These are phyloP conservation scores for Magallana angulata DNA, from an alignment of 1,140 invertebrate genomes.

Conservation along the genomic window DNA sequence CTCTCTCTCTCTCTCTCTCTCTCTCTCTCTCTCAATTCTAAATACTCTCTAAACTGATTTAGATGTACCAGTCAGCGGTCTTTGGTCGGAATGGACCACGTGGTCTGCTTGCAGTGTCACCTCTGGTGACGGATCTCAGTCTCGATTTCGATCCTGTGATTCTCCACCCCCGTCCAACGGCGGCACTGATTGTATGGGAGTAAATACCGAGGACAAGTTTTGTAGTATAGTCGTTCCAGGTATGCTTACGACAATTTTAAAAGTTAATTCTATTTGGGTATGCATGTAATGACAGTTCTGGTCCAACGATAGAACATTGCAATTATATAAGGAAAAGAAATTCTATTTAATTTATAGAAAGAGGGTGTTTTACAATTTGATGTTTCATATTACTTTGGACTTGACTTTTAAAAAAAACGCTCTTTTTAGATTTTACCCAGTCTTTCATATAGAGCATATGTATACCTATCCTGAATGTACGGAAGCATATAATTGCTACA, in stretches of 20 bases:
- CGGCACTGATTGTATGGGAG: slow-evolving; percentile 54
- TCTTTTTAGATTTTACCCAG: too few species aligned
- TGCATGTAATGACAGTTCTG: too few species aligned
- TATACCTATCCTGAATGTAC: too few species aligned
- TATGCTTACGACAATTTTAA: background rate
- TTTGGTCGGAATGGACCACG: slow-evolving; percentile 55
- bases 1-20: background rate
- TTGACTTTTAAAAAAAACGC: too few species aligned
- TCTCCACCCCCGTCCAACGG: slow-evolving; percentile 56
- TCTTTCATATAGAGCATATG: too few species aligned
- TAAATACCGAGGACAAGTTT: slow-evolving; percentile 27
- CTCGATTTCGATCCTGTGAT: slow-evolving; percentile 54
- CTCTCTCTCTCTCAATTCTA: background rate
- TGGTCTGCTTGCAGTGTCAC: slow-evolving; percentile 65
- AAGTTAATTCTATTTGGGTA: too few species aligned
- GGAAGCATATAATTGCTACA: too few species aligned
- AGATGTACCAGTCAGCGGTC: slow-evolving; percentile 54
- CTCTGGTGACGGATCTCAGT: slow-evolving; percentile 62
- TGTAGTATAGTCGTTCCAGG: slow-evolving; percentile 42
- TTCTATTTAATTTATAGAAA: too few species aligned
- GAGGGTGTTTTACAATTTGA: too few species aligned
- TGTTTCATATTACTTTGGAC: too few species aligned
- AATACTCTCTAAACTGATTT: background rate
- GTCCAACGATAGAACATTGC: too few species aligned
- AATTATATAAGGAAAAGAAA: too few species aligned